Evolutionary conservation across 2,797 vertebrate genomes (phyloP).

Genomic region (Melanitta fusca): DNA sequence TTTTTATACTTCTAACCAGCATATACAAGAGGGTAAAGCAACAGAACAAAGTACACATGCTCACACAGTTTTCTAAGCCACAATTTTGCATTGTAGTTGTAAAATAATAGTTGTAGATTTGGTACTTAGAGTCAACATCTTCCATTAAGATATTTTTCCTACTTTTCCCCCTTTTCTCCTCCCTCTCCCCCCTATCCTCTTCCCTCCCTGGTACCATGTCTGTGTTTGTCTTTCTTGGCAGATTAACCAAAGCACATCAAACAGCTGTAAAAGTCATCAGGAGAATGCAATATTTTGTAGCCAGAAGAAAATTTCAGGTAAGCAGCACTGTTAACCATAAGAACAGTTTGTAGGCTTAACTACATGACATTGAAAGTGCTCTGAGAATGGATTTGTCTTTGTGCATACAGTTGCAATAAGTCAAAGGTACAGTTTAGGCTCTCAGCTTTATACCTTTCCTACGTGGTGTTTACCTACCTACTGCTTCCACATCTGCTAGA

Average conservation of each 20-base stretch:
- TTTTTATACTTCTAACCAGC: background rate
- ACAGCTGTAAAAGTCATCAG: constrained; percentile 89
- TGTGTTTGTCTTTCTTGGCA: constrained; percentile 63
- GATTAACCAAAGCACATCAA: constrained; percentile 87
- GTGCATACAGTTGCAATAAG: background rate
- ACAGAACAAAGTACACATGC: background rate
- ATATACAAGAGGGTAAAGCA: background rate
- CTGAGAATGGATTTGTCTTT: background rate
- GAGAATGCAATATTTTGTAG: constrained; percentile 92
- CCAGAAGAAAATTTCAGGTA: constrained; percentile 92
- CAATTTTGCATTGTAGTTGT: background rate
- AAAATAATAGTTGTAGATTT: background rate
- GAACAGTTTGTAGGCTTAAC: background rate
- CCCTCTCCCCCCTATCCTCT: too few relatives aligned
- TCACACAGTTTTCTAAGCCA: too few relatives aligned
- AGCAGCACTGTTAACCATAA: background rate
- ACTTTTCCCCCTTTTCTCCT: background rate
- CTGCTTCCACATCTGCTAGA: background rate
- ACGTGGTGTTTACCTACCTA: background rate
- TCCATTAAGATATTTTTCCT: background rate
- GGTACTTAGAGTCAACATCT: background rate
- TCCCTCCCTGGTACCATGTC: background rate
- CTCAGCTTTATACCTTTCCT: background rate
- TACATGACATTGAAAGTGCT: background rate
- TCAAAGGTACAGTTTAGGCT: background rate